A percentile compares a stretch with the other conserved stretches of the same genome.
These are phyloP conservation scores for Tenthredo scrophulariae DNA, from an alignment of 2,888 invertebrate genomes.

Conservation along the genomic window DNA sequence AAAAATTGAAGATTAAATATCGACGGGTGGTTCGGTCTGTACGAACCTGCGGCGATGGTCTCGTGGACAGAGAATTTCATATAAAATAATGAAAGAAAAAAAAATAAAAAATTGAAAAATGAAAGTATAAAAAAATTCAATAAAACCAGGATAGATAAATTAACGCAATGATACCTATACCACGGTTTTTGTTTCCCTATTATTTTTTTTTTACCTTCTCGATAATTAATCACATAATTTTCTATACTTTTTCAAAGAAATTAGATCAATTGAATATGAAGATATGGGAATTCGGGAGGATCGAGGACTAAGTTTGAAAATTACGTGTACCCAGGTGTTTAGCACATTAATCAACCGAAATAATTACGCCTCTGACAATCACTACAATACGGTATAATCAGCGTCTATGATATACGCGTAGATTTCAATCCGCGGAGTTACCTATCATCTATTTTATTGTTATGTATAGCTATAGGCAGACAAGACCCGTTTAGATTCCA, in stretches of 20 bases:
- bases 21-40: conserved; percentile 4
- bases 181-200: background rate
- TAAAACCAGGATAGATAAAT: background rate
- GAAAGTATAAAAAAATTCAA: background rate
- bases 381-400: conserved; percentile 36
- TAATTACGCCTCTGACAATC: conserved; percentile 38
- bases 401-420: background rate
- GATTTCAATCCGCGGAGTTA: background rate
- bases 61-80: background rate
- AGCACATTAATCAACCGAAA: conserved; percentile 39
- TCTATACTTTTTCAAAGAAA: background rate
- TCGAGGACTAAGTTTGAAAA: background rate
- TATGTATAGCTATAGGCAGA: too few relatives aligned
- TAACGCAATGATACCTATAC: background rate
- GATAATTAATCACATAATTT: background rate
- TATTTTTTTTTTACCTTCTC: background rate
- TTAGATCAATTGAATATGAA: background rate
- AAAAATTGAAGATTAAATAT: conserved; percentile 46
- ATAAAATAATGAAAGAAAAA: too few relatives aligned
- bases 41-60: background rate
- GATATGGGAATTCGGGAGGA: background rate
- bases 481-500: too few relatives aligned
- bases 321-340: conserved; percentile 11
- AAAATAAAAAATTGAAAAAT: too few relatives aligned
- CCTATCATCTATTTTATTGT: background rate